phyloP scores from a whole-genome alignment of 2,113 vertebrate species.

The Dendrocopos noguchii region DNA sequence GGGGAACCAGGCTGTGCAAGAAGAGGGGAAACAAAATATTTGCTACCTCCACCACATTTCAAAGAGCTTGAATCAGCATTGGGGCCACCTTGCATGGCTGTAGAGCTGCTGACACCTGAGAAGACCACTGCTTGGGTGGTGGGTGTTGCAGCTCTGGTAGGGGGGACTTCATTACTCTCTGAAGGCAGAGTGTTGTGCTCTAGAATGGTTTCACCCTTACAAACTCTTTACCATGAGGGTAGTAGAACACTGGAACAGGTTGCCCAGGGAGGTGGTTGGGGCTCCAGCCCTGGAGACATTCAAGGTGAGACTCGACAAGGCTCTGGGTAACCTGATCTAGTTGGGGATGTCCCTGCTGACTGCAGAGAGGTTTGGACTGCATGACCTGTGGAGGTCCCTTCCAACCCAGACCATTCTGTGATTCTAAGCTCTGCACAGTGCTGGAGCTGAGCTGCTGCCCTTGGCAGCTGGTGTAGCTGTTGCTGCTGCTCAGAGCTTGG shows the following conservation, averaged over 20 bases:
- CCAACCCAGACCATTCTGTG: too few species aligned
- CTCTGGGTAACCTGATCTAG: too few species aligned
- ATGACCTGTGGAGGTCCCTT: too few species aligned
- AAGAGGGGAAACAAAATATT: neutral
- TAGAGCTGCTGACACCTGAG: neutral
- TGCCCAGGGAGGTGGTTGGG: too few species aligned
- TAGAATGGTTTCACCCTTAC: neutral
- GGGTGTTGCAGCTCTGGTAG: neutral
- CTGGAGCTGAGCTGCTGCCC: neutral
- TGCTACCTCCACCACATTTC: neutral
- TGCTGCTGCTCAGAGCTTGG: neutral
- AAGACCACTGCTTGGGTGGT: neutral
- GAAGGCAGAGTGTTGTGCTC: neutral
- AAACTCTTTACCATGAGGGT: neutral
- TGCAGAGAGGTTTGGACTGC: too few species aligned
- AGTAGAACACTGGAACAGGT: too few species aligned
- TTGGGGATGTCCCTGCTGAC: too few species aligned
- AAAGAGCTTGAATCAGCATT: neutral
- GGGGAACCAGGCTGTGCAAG: neutral
- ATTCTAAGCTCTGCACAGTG: neutral
- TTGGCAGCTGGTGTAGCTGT: neutral
- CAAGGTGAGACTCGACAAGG: too few species aligned
- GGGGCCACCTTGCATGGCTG: neutral
- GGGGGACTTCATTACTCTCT: neutral
- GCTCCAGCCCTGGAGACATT: too few species aligned